Conservation (phyloP, 92 coral and sea anemone species). For the Virgularia gustaviana region DNA sequence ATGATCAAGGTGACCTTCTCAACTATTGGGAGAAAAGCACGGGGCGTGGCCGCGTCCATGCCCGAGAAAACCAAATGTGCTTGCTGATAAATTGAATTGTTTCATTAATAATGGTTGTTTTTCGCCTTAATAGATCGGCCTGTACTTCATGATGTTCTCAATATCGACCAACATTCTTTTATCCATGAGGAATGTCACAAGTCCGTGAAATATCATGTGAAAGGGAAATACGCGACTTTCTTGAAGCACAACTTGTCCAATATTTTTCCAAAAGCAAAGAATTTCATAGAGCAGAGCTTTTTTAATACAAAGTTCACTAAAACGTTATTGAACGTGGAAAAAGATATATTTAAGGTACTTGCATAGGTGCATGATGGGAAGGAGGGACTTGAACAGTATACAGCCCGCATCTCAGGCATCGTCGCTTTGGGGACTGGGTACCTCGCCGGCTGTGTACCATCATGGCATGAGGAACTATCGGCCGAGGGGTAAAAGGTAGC, state of each 20-base stretch:
- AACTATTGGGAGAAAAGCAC: too few relatives aligned
- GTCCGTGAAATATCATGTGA: constrained; percentile 69
- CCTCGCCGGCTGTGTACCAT: too few relatives aligned
- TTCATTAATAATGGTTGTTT: too few relatives aligned
- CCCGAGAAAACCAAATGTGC: too few relatives aligned
- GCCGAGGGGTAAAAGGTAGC: too few relatives aligned
- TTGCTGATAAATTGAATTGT: too few relatives aligned
- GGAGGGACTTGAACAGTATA: too few relatives aligned
- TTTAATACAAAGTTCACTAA: constrained; percentile 69
- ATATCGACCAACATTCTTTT: constrained; percentile 76
- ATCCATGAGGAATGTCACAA: constrained; percentile 81
- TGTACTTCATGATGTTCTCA: constrained; percentile 67
- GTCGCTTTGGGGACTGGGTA: too few relatives aligned
- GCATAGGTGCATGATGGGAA: neutral
- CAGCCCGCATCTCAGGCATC: too few relatives aligned
- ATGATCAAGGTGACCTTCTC: too few relatives aligned
- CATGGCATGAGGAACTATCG: too few relatives aligned
- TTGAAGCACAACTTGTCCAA: constrained; percentile 57
- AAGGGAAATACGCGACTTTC: constrained; percentile 62
- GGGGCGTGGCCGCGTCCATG: too few relatives aligned
- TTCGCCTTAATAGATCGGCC: constrained; percentile 37
- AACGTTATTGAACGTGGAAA: constrained; percentile 61
- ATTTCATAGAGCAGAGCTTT: constrained; percentile 67
- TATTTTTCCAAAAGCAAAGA: constrained; percentile 73
- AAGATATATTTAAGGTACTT: constrained; percentile 68